Evolutionary conservation across 1,140 invertebrate species (phyloP).

Genomic region (Littorina saxatilis): DNA sequence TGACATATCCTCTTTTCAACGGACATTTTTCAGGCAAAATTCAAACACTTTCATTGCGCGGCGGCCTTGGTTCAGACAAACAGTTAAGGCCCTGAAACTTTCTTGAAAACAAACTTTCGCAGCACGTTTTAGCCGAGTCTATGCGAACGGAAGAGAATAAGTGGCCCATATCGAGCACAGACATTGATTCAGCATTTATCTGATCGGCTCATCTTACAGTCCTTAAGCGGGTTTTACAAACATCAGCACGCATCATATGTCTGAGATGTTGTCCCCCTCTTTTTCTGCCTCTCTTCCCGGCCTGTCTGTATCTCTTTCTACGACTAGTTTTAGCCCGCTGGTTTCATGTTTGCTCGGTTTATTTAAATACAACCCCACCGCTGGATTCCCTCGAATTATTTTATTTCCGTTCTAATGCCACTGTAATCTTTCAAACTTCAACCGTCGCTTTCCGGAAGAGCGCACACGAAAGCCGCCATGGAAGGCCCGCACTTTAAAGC

Average conservation of each 20-base stretch:
- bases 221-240: not conserved
- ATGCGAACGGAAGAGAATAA: not conserved
- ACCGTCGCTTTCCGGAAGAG: constrained; percentile 22
- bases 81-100: not conserved
- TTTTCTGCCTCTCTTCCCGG: not conserved
- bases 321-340: not conserved
- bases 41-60: too few relatives aligned
- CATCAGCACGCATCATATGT: not conserved
- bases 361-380: constrained; percentile 1
- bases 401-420: constrained; percentile 15
- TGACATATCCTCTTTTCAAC: not conserved
- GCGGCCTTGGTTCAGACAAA: not conserved
- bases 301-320: not conserved
- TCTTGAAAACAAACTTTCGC: not conserved
- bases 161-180: not conserved
- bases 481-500: constrained; percentile 13
- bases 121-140: not conserved
- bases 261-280: not conserved
- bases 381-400: constrained; percentile 18
- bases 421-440: constrained; percentile 30
- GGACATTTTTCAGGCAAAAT: too few relatives aligned
- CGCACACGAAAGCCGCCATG: constrained; percentile 17
- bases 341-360: not conserved
- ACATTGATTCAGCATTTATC: not conserved
- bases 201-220: not conserved